phyloP scores from a whole-genome alignment of 1,140 invertebrate genomes.

The Hycleus phaleratus region DNA sequence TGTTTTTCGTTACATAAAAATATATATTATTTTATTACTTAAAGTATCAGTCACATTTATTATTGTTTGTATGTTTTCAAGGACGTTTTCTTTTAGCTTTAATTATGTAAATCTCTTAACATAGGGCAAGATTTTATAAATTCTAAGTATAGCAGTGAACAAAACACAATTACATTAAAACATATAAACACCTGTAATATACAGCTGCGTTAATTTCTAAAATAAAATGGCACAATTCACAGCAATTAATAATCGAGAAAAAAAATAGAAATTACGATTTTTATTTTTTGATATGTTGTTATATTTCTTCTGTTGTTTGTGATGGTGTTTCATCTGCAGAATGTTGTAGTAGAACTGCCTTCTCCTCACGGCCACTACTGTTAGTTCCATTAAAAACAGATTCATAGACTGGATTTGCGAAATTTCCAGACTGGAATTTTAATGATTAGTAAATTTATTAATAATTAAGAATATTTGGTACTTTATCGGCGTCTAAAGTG shows the following conservation, averaged over 20 bases:
- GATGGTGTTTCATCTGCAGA: slow-evolving; percentile 32
- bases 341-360: slow-evolving; percentile 47
- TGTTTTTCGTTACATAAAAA: slow-evolving; percentile 8
- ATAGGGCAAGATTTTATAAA: slow-evolving; percentile 9
- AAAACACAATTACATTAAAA: not conserved
- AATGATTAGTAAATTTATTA: not conserved
- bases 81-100: slow-evolving; percentile 1
- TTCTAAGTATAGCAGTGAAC: not conserved
- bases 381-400: slow-evolving; percentile 56
- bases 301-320: slow-evolving; percentile 29
- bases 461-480: slow-evolving; percentile 23
- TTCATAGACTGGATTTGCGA: slow-evolving; percentile 80
- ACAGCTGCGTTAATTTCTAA: slow-evolving; percentile 20
- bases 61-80: slow-evolving; percentile 13
- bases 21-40: slow-evolving; percentile 4
- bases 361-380: slow-evolving; percentile 46
- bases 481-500: slow-evolving; percentile 52
- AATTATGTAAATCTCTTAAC: not conserved
- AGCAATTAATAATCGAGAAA: slow-evolving; percentile 29
- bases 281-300: slow-evolving; percentile 18
- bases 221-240: slow-evolving; percentile 38
- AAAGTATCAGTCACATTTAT: slow-evolving; percentile 9
- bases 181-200: slow-evolving; percentile 17
- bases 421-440: slow-evolving; percentile 51
- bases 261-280: slow-evolving; percentile 14